Percentiles rank a stretch among this genome's conserved stretches.
Conservation (phyloP, 2,113 vertebrate genomes). For the Sitta europaea region DNA sequence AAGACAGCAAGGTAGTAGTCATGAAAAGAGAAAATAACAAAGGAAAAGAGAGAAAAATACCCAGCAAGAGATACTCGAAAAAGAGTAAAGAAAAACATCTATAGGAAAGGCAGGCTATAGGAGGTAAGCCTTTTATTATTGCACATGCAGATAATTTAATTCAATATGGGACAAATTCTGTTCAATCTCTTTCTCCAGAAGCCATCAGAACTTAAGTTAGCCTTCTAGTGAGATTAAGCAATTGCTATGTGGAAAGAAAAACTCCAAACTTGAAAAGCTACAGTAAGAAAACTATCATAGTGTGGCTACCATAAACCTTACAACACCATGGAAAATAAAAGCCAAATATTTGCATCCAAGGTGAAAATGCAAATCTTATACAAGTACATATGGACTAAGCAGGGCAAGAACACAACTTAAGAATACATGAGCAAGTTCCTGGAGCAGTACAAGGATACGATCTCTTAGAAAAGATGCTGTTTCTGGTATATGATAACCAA, state of each 20-base stretch:
- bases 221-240: background rate
- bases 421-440: background rate
- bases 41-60: background rate
- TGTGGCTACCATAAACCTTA: background rate
- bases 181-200: background rate
- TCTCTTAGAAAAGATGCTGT: background rate
- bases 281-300: background rate
- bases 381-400: background rate
- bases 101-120: background rate
- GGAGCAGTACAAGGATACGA: background rate
- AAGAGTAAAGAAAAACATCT: background rate
- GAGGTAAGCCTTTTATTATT: background rate
- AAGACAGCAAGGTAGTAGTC: background rate
- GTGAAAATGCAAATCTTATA: background rate
- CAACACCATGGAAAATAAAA: background rate
- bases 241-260: background rate
- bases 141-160: background rate
- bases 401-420: background rate
- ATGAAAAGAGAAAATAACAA: background rate
- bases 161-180: background rate
- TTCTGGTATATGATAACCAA: background rate
- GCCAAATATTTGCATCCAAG: background rate
- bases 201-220: background rate
- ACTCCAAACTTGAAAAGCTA: background rate
- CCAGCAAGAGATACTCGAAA: background rate